Conservation (phyloP, 2,797 vertebrate genomes). For the Clarias laeviceps region DNA sequence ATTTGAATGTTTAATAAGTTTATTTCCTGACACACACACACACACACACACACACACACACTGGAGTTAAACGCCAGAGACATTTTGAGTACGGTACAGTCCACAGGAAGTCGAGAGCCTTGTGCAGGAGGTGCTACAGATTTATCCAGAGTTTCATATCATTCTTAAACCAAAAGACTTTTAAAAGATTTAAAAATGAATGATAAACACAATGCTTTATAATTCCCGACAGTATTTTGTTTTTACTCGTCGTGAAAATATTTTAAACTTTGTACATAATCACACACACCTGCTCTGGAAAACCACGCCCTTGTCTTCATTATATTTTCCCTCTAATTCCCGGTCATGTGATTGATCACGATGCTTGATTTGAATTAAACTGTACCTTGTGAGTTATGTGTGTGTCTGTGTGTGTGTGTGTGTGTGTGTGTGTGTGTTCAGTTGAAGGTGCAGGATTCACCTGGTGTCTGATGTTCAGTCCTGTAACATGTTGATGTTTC, state of each 20-base stretch:
- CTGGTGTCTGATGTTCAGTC: constrained; percentile 52
- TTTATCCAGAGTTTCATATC: not conserved
- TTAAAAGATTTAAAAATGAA: not conserved
- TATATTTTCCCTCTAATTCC: not conserved
- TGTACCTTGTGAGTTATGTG: not conserved
- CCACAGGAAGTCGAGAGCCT: not conserved
- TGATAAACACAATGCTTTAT: not conserved
- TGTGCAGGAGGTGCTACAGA: not conserved
- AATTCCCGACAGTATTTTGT: not conserved
- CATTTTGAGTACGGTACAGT: not conserved
- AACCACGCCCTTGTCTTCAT: not conserved
- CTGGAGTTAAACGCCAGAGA: not conserved
- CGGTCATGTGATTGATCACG: not conserved
- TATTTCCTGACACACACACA: not conserved
- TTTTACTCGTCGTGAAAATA: not conserved
- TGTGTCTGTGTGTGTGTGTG: constrained; percentile 3
- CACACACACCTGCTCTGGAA: not conserved
- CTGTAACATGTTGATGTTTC: constrained; percentile 45
- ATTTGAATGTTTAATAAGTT: not conserved
- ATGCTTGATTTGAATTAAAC: not conserved
- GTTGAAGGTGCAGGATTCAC: constrained; percentile 49
- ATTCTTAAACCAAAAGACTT: not conserved
- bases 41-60: not conserved
- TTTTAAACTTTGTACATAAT: not conserved
- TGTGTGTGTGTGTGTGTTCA: constrained; percentile 6